Evolutionary conservation across 1,140 invertebrate genomes (phyloP).

Genomic region (Drosophila orena): DNA sequence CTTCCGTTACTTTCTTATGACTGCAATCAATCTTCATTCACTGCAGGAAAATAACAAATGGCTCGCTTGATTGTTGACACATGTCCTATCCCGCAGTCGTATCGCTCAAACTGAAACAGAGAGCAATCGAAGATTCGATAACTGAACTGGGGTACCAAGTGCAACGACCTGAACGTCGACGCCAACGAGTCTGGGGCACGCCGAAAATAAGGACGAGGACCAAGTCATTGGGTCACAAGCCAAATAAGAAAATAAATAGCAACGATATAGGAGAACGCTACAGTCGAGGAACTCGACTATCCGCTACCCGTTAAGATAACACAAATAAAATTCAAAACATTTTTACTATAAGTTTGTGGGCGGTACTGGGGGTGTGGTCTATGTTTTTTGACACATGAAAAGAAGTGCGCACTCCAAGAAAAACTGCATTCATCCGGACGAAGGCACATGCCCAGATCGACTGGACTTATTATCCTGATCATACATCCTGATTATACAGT

Average conservation of each 20-base stretch:
- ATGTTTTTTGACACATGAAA: too few species aligned
- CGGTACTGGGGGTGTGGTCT: too few species aligned
- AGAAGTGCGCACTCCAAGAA: too few species aligned
- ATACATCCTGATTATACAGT: too few species aligned
- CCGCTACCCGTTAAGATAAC: too few species aligned
- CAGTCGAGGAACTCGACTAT: too few species aligned
- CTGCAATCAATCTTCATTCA: neutral
- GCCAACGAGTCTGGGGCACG: conserved; percentile 56
- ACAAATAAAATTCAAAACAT: too few species aligned
- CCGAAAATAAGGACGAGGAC: conserved; percentile 46
- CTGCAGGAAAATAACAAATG: neutral
- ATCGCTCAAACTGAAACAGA: neutral
- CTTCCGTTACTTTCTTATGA: neutral
- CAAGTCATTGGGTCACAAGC: conserved; percentile 58
- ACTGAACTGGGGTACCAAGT: conserved; percentile 19
- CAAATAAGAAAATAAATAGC: conserved; percentile 17
- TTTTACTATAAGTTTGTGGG: too few species aligned
- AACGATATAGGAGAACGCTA: neutral
- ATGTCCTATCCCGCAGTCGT: neutral
- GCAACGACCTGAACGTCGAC: conserved; percentile 43
- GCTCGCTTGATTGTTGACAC: neutral
- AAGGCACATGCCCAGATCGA: too few species aligned
- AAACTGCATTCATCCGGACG: too few species aligned
- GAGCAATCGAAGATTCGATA: conserved; percentile 13
- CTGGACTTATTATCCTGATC: too few species aligned